Base-by-base conservation (phyloP, 1,140 invertebrate genomes). In the Listronotus bonariensis region DNA sequence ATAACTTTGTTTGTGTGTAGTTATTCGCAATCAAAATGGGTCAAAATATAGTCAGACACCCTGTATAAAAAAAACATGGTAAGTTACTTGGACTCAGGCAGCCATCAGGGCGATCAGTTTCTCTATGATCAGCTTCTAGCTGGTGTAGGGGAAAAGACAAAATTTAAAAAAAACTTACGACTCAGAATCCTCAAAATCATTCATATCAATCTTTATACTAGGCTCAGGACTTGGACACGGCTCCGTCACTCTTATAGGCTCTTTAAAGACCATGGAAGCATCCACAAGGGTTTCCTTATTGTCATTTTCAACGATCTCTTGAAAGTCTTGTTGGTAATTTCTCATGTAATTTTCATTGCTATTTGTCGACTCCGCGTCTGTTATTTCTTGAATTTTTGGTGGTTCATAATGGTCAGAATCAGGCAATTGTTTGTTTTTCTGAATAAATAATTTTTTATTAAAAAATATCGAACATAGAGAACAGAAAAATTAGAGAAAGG, bases 131-230 rank as follows among this genome's bases (percentile, higher is more conserved):
- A n/a, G n/a, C n/a, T n/a, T n/a, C n/a, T n/a, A n/a, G n/a, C n/a
- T n/a, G n/a, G n/a, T n/a, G n/a, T n/a, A n/a, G n/a, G n/a, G n/a
- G n/a, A n/a, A n/a, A n/a, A 5, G 20, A 26, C 26, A 62, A 14
- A 55, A 55, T 46, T 12, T 32, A 43, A 62, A 54, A 20, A 36
- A 36, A 26, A 60, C 64, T 59, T 53, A 59, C 64, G 53, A 46
- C 42, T 81, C 80, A 15, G 83, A 81, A 60, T 78, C 82, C 10
- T 81, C 82, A 74, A 84, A 86, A 66, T 87, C 85, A 57, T 83
- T 79, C 69, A 86, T 82, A 71, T 87, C 83, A 42, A 86, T 80
- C 67, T 85, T 84, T 62, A 85, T 80, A 67, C 82, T 86, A 34
- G 84, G 83, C 59, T 85, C 83, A 6, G 83, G 83, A 71, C 82